Base-by-base conservation (phyloP, 2,888 invertebrate genomes). In the Tholera decimalis region DNA sequence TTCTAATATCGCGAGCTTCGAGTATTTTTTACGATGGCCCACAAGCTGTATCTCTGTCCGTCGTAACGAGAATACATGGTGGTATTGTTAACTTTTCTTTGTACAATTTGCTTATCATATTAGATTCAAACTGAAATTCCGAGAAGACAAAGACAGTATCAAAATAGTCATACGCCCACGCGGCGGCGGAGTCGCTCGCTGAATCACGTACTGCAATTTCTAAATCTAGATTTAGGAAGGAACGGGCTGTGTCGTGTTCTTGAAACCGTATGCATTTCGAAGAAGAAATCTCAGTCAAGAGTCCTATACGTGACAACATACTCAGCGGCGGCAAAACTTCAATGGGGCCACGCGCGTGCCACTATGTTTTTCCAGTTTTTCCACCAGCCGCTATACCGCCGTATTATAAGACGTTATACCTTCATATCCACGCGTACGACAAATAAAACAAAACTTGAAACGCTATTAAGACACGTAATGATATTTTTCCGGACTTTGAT, bases 181-280 rank as follows among this genome's bases (percentile, higher is more conserved):
- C 85, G 61, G 63, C 54, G 57, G 20, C 59, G 28, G 46, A 22
- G 15, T 47, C 68, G 80, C 77, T 78, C 73, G 81, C 79, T 80
- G 80, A 85, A 86, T 88, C 91, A 93, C 93, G 92, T 93, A 91
- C 91, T 84, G 89, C 88, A 86, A 90, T 88, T 88, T 88, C 87
- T 85, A 89, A 89, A 90, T 91, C 90, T 91, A 93, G 93, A 93
- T 93, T 89, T 89, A 87, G 87, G 84, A 85, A 85, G 82, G 86
- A 89, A 89, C 85, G 85, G 83, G 80, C 84, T 82, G 72, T 82
- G 83, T 74, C 83, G 85, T 82, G 84, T 90, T 91, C 91, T 88
- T 84, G 83, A 89, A 91, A 91, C 85, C 81, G 83, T 82, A 88
- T 89, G 89, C 90, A 89, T 85, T 93, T 92, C 92, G 86, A 82